Evolutionary conservation across 2,888 invertebrate genomes (phyloP).

Genomic region (Stenichneumon culpator): DNA sequence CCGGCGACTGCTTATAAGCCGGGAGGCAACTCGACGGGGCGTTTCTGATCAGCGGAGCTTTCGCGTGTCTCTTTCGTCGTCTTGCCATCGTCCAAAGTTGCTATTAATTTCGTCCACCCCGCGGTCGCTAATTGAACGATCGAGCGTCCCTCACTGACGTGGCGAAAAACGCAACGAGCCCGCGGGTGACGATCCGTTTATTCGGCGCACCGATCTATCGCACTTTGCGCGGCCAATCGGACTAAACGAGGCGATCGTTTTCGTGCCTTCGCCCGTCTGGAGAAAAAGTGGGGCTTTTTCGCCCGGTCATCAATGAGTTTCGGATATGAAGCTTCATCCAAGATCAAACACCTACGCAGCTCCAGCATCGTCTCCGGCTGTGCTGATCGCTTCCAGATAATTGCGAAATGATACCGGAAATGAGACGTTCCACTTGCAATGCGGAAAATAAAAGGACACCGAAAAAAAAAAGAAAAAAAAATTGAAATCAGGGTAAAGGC

Average conservation of each 20-base stretch:
- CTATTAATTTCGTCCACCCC: slow-evolving; percentile 67
- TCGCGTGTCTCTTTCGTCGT: slow-evolving; percentile 14
- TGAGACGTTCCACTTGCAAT: background rate
- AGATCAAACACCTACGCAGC: background rate
- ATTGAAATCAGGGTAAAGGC: background rate
- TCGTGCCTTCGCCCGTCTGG: background rate
- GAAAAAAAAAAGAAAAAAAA: background rate
- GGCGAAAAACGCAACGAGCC: slow-evolving; percentile 65
- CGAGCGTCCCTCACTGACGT: slow-evolving; percentile 66
- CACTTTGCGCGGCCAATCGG: background rate
- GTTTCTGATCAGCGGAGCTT: slow-evolving; percentile 28
- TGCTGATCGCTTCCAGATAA: background rate
- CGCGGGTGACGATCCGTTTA: slow-evolving; percentile 61
- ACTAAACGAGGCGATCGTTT: slow-evolving; percentile 15
- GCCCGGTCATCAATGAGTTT: background rate
- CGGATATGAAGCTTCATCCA: background rate
- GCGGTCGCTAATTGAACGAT: slow-evolving; percentile 71
- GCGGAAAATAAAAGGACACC: background rate
- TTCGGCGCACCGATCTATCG: background rate
- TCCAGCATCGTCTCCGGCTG: background rate
- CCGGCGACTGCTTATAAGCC: background rate
- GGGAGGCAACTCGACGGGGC: slow-evolving; percentile 38
- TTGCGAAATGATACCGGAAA: background rate
- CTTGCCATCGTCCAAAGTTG: slow-evolving; percentile 32
- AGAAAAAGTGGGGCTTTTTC: background rate